Base-by-base conservation (phyloP, 2,797 vertebrate species). In the Mareca penelope region DNA sequence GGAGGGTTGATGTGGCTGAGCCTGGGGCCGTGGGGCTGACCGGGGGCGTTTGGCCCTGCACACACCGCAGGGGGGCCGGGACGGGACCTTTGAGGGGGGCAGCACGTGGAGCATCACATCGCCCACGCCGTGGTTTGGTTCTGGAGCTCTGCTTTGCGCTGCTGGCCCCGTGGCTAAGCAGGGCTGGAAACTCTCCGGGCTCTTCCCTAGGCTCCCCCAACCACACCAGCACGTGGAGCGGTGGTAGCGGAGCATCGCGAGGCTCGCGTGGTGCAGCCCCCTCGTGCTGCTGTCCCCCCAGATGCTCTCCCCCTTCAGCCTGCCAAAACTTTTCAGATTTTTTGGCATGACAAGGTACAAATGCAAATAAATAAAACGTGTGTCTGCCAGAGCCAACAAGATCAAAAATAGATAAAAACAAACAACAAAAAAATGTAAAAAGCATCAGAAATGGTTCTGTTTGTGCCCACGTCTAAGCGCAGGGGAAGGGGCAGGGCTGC, bases 91-190 rank as follows among this genome's bases (percentile, higher is more conserved):
- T 6, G 35, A 28, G 50, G 8, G 48, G 48, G 9, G 6, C 26
- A 68, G 33, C 13, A 9, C 0, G 0, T 3, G 61, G 24, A 19
- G 56, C 7, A 23, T 3, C 42, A 2, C 64, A 3, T 5, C 19
- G 5, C 5, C 18, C 14, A 1, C 4, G 0, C 15, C 2, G 23
- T 22, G 1, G 2, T 13, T 37, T 35, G 28, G 23, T 9, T 12
- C 31, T 33, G 11, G 4, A 8, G 10, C 3, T 2, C 18, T n/a
- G 61, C 22, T 80, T 60, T 52, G 52, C 29, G 44, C 48, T 15
- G 5, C 21, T 24, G 5, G 24, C 19, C 70, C 35, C 17, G 52
- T 18, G 59, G 73, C 6, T 0, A 46, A 50, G 12, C 2, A 22
- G 40, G 56, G 39, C 2, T 42, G 70, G 78, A 19, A 57, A 67